Evolutionary conservation across 2,888 invertebrate species (phyloP), one percentile per base, ranked within the genome.

Genomic region (Drosophila maculinotata): DNA sequence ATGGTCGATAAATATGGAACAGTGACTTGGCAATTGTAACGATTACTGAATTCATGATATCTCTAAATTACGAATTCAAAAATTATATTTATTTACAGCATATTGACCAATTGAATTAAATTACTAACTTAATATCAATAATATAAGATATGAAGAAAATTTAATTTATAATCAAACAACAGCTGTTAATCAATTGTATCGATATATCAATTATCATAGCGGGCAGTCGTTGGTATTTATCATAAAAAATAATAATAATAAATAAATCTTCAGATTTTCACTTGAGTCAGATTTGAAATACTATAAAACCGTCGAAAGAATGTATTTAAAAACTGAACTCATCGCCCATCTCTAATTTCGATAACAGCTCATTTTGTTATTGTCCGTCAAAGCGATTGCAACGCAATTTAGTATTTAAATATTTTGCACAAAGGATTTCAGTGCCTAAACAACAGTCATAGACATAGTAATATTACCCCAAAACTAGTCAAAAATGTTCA

Each of bases 401-500:
- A 69, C 69, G 80, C 75, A 77, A 66, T 77, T 73, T 47, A n/a
- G 39, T 12, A 25, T 38, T 41, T 52, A 52, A 57, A 49, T 49
- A 45, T 57, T 48, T 28, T 4, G 42, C 33, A 47, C 14, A 57
- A 49, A 53, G 47, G 14, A 10, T 45, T 57, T 3, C 20, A 53
- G 73, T 56, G 56, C 36, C 36, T 57, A 42, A 45, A n/a, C 1
- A n/a, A 42, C 2, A 52, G 54, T 33, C 38, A 53, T 47, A 57
- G 41, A 25, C 14, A 8, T 56, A 58, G 47, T 25, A 1, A 51
- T 20, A 57, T 58, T 49, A 7, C 4, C 3, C 10, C 35, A 45
- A 48, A 45, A 48, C 49, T 36, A 64, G 20, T 28, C 10, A 8
- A 63, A 42, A 53, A 91, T 91, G 91, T 91, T 91, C 62, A 74